A percentile compares a stretch with the other conserved stretches of the same genome.
phyloP scores from a whole-genome alignment of 2,797 vertebrate species.

The Bradypodion ventrale region DNA sequence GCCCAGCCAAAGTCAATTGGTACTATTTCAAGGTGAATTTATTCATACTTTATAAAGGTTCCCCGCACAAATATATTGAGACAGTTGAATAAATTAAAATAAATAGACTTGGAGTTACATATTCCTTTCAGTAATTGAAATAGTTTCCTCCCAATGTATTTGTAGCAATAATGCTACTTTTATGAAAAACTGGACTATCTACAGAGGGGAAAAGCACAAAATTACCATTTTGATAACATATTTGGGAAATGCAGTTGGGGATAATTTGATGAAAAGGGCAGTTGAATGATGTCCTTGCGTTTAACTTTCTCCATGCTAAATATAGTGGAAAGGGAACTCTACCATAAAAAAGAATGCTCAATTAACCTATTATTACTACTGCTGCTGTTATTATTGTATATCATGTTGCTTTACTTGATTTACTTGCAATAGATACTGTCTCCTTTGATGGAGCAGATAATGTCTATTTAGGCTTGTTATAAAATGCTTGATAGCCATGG shows the following conservation, averaged over 20 bases:
- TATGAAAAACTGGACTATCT: slow-evolving; percentile 73
- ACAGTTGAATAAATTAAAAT: slow-evolving; percentile 85
- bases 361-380: slow-evolving; percentile 50
- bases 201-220: slow-evolving; percentile 74
- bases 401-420: slow-evolving; percentile 10
- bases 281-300: slow-evolving; percentile 74
- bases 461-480: slow-evolving; percentile 8
- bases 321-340: slow-evolving; percentile 48
- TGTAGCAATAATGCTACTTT: slow-evolving; percentile 80
- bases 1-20: slow-evolving; percentile 79
- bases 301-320: slow-evolving; percentile 60
- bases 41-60: slow-evolving; percentile 81
- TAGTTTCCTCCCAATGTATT: slow-evolving; percentile 76
- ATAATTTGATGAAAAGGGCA: slow-evolving; percentile 77
- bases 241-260: slow-evolving; percentile 75
- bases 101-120: slow-evolving; percentile 83
- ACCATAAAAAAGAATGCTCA: slow-evolving; percentile 47
- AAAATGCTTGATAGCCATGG: background rate
- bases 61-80: slow-evolving; percentile 77
- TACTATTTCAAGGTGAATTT: slow-evolving; percentile 86
- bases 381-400: slow-evolving; percentile 9
- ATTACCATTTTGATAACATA: slow-evolving; percentile 85
- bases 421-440: slow-evolving; percentile 20
- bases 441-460: background rate
- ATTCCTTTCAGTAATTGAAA: slow-evolving; percentile 81